Conservation (phyloP, 1,140 invertebrate genomes). For the Brachionus manjavacas region DNA sequence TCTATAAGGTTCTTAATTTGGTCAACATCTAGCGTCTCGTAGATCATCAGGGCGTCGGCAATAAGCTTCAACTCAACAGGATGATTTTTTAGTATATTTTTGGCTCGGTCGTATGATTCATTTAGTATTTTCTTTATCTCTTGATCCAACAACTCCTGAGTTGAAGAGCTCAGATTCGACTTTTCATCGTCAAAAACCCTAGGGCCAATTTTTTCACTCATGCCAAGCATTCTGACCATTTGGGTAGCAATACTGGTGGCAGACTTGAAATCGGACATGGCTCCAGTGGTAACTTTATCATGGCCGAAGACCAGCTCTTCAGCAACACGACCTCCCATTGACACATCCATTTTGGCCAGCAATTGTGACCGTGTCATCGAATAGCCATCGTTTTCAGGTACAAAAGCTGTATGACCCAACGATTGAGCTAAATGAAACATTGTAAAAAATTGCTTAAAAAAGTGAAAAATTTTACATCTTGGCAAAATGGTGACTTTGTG, state of each 20-base stretch:
- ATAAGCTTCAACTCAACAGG: slow-evolving; percentile 81
- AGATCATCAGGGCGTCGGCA: slow-evolving; percentile 86
- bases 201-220: slow-evolving; percentile 89
- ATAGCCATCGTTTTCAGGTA: slow-evolving; percentile 81
- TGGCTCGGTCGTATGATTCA: slow-evolving; percentile 93
- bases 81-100: slow-evolving; percentile 76
- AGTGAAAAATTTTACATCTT: slow-evolving; percentile 68
- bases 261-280: slow-evolving; percentile 66
- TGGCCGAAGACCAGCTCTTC: slow-evolving; percentile 91
- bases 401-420: slow-evolving; percentile 69
- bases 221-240: slow-evolving; percentile 91
- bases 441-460: not conserved
- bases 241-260: slow-evolving; percentile 82
- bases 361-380: slow-evolving; percentile 83
- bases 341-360: slow-evolving; percentile 85
- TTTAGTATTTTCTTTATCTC: slow-evolving; percentile 86
- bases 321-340: slow-evolving; percentile 93
- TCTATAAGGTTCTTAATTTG: slow-evolving; percentile 39
- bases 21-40: slow-evolving; percentile 79
- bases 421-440: not conserved
- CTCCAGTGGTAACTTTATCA: slow-evolving; percentile 90
- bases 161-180: slow-evolving; percentile 68
- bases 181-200: slow-evolving; percentile 64
- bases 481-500: slow-evolving; percentile 82
- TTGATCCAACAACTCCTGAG: slow-evolving; percentile 77